Evolutionary conservation across 2,888 invertebrate species (phyloP).

Genomic region (Acleris sparsana): DNA sequence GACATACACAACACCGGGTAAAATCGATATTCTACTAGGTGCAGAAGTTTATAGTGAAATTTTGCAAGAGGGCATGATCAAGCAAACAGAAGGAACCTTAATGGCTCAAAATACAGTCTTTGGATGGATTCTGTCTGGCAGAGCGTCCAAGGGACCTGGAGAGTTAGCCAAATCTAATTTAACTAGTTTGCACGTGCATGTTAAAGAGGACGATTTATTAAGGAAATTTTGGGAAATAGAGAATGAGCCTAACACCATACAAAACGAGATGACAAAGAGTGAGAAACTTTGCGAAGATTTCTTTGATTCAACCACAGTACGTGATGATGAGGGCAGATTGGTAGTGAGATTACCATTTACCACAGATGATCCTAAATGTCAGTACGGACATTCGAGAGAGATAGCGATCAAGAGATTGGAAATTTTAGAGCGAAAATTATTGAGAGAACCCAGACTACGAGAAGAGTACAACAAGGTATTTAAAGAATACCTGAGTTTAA

Average conservation of each 20-base stretch:
- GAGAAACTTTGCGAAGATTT: conserved; percentile 33
- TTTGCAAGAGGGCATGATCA: background rate
- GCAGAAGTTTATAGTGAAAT: conserved; percentile 2
- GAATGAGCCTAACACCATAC: conserved; percentile 16
- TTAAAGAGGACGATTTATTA: background rate
- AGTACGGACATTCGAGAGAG: conserved; percentile 32
- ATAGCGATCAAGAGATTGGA: conserved; percentile 34
- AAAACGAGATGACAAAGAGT: conserved; percentile 18
- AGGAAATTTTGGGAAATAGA: conserved; percentile 36
- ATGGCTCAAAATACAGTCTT: background rate
- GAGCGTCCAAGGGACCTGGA: background rate
- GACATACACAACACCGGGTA: conserved; percentile 1
- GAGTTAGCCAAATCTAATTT: background rate
- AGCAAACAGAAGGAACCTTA: background rate
- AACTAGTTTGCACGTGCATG: background rate
- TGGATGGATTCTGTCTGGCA: background rate
- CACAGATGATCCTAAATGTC: conserved; percentile 32
- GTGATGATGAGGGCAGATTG: conserved; percentile 34
- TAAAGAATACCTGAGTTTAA: conserved; percentile 31
- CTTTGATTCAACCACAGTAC: conserved; percentile 25
- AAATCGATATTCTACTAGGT: conserved; percentile 6
- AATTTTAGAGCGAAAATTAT: conserved; percentile 30
- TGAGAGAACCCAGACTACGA: conserved; percentile 18
- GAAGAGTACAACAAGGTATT: conserved; percentile 38
- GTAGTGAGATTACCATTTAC: conserved; percentile 38